phyloP scores from a whole-genome alignment of 2,113 vertebrate genomes.

The Oceanites oceanicus region DNA sequence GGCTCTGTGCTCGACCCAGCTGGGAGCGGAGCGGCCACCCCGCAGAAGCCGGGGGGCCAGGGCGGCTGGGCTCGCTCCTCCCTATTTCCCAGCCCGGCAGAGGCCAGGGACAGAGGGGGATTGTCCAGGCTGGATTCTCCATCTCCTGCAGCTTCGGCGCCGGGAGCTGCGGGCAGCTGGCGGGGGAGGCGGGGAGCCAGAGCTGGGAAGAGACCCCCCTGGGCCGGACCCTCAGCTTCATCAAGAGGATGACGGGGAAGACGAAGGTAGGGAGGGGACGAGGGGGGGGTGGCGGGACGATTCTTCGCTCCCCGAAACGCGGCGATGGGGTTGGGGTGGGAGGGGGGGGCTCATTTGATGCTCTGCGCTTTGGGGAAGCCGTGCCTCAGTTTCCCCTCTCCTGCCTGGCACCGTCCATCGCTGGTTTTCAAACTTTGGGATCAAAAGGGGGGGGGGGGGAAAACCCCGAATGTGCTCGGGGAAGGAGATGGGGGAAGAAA shows the following conservation, averaged over 20 bases:
- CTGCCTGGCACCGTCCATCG: not conserved
- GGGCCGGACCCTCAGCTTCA: constrained; percentile 78
- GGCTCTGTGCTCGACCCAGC: not conserved
- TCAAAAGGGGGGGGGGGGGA: too few species aligned
- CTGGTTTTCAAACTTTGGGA: too few species aligned
- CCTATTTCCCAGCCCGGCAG: not conserved
- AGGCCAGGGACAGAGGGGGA: not conserved
- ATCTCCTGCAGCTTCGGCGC: constrained; percentile 8
- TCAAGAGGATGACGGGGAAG: constrained; percentile 78
- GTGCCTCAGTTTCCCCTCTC: not conserved
- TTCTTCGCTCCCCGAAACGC: not conserved
- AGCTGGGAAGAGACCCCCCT: constrained; percentile 54
- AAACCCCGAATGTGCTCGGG: fast-evolving
- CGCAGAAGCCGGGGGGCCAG: not conserved
- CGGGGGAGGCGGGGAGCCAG: constrained; percentile 8
- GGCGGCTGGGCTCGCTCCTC: constrained; percentile 1
- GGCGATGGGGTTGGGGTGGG: not conserved
- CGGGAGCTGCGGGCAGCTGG: constrained; percentile 68
- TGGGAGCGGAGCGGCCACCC: not conserved
- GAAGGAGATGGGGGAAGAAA: too few species aligned
- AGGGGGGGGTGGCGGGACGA: fast-evolving
- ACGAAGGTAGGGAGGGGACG: constrained; percentile 70
- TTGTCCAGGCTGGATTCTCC: not conserved
- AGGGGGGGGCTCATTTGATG: too few species aligned
- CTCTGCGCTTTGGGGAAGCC: not conserved